Conservation (phyloP, 2,797 vertebrate species). For the Amniataba percoides region DNA sequence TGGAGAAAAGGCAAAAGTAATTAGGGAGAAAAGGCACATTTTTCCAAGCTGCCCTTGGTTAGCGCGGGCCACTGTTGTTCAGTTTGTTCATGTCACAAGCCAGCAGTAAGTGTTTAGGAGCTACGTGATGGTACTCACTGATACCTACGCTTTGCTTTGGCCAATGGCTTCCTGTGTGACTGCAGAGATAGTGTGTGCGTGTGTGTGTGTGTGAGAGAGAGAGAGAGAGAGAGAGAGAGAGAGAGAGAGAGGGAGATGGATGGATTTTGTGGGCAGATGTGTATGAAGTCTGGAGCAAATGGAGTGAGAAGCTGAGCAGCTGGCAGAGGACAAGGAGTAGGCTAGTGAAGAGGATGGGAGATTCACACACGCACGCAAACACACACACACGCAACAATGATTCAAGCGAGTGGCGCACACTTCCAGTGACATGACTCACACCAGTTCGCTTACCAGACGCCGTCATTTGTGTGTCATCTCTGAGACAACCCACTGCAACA, state of each 20-base stretch:
- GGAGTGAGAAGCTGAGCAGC: slow-evolving; percentile 85
- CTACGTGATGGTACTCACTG: slow-evolving; percentile 35
- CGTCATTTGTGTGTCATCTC: slow-evolving; percentile 73
- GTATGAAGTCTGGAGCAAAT: slow-evolving; percentile 86
- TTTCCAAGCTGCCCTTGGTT: slow-evolving; percentile 52
- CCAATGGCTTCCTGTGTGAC: slow-evolving; percentile 37
- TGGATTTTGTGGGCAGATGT: slow-evolving; percentile 83
- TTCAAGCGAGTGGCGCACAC: slow-evolving; percentile 47
- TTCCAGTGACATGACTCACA: slow-evolving; percentile 68
- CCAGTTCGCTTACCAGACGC: slow-evolving; percentile 70
- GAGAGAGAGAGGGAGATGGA: slow-evolving; percentile 42
- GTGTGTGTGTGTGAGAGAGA: slow-evolving; percentile 28
- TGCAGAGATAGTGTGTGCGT: slow-evolving; percentile 5
- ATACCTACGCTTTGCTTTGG: slow-evolving; percentile 36
- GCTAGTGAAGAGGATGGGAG: slow-evolving; percentile 67
- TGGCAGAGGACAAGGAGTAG: slow-evolving; percentile 80
- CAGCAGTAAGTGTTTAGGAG: slow-evolving; percentile 49
- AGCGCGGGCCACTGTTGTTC: slow-evolving; percentile 42
- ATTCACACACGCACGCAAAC: slow-evolving; percentile 35
- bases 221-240: slow-evolving; percentile 31
- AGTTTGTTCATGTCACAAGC: slow-evolving; percentile 58
- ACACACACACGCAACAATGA: slow-evolving; percentile 30
- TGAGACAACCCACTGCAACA: slow-evolving; percentile 59
- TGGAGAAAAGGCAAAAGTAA: slow-evolving; percentile 52
- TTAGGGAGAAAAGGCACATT: slow-evolving; percentile 48